Percentiles rank a stretch among this genome's conserved stretches.
Evolutionary conservation across 2,797 vertebrate species (phyloP).

Genomic region (Notolepis coatsorum): DNA sequence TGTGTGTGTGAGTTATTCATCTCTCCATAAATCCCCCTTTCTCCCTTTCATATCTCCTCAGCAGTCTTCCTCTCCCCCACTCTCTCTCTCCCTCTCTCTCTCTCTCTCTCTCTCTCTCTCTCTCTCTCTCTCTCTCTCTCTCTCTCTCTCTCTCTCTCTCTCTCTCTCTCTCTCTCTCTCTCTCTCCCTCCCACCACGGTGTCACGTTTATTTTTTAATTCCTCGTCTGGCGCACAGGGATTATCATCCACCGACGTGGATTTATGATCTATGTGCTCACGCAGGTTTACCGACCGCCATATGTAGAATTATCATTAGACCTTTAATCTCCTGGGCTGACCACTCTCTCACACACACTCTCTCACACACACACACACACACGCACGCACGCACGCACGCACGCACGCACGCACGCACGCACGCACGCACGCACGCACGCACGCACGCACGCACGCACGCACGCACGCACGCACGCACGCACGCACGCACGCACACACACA

Average conservation of each 20-base stretch:
- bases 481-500: too few species aligned
- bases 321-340: slow-evolving; percentile 70
- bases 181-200: slow-evolving; percentile 47
- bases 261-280: slow-evolving; percentile 80
- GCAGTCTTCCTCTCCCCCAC: slow-evolving; percentile 6
- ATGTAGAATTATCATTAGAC: slow-evolving; percentile 84
- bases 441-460: too few species aligned
- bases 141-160: slow-evolving; percentile 3
- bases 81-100: not conserved
- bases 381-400: too few species aligned
- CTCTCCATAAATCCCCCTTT: slow-evolving; percentile 26
- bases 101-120: slow-evolving; percentile 14
- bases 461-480: too few species aligned
- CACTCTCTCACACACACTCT: too few species aligned
- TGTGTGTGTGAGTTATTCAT: too few species aligned
- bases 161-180: slow-evolving; percentile 28
- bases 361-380: slow-evolving; percentile 44
- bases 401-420: not conserved
- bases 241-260: slow-evolving; percentile 83
- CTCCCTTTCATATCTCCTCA: slow-evolving; percentile 22
- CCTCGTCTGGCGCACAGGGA: slow-evolving; percentile 80
- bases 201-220: slow-evolving; percentile 79
- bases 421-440: not conserved
- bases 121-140: not conserved
- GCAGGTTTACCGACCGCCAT: slow-evolving; percentile 82